These are phyloP conservation scores for Lithophane ornitopus DNA, from an alignment of 2,888 invertebrate genomes.

Conservation along the genomic window DNA sequence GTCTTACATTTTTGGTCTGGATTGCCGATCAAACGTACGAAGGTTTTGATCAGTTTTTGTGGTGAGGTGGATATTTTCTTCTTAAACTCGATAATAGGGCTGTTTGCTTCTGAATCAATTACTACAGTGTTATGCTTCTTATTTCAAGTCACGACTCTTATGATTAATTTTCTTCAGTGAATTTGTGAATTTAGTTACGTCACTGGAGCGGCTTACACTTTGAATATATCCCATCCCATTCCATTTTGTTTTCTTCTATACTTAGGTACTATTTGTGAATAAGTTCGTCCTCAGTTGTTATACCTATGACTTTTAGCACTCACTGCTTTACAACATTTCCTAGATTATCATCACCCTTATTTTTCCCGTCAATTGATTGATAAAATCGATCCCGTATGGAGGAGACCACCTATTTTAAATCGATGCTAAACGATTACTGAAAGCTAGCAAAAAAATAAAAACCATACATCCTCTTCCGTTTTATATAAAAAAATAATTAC, in stretches of 20 bases:
- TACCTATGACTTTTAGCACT: neutral
- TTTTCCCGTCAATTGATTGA: neutral
- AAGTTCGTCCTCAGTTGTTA: neutral
- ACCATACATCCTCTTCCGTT: conserved; percentile 70
- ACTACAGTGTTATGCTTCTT: conserved; percentile 4
- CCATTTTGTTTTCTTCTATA: neutral
- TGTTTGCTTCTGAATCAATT: conserved; percentile 27
- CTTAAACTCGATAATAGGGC: conserved; percentile 47
- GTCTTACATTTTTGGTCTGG: conserved; percentile 31
- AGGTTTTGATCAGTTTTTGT: conserved; percentile 63
- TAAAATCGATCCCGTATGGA: neutral
- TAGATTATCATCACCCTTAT: neutral
- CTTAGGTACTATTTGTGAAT: neutral
- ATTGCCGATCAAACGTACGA: conserved; percentile 52
- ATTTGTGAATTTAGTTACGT: neutral
- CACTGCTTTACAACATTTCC: neutral
- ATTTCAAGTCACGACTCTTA: neutral
- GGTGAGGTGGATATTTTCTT: conserved; percentile 60
- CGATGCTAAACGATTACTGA: conserved; percentile 38
- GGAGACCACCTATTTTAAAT: conserved; percentile 3
- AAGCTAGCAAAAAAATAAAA: conserved; percentile 32
- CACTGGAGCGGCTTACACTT: neutral
- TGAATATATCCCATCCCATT: too few relatives aligned
- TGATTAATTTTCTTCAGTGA: neutral
- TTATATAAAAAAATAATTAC: conserved; percentile 63